phyloP scores from a whole-genome alignment of 1,140 invertebrate genomes.

The Megalonaias nervosa region DNA sequence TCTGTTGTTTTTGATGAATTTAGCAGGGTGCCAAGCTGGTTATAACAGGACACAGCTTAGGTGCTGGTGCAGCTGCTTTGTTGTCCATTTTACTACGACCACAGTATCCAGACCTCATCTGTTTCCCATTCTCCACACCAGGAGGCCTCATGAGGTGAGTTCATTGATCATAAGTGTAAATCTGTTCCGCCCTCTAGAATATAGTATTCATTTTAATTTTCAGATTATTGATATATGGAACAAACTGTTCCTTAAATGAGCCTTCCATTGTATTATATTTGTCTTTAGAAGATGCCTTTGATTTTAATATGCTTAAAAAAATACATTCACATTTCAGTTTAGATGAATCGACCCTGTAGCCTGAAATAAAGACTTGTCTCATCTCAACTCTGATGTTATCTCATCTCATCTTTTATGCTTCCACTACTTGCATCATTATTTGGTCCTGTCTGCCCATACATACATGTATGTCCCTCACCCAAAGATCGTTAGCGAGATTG shows the following conservation, averaged over 20 bases:
- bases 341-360: background rate
- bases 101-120: slow-evolving; percentile 83
- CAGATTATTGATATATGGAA: background rate
- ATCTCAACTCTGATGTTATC: no score
- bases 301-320: background rate
- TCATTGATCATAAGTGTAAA: background rate
- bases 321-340: background rate
- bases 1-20: background rate
- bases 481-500: no score
- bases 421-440: no score
- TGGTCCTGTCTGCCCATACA: no score
- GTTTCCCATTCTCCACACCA: slow-evolving; percentile 90
- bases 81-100: slow-evolving; percentile 86
- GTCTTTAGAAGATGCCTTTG: background rate
- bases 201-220: background rate
- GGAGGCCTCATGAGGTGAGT: slow-evolving; percentile 83
- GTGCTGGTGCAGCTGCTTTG: slow-evolving; percentile 91
- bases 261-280: background rate
- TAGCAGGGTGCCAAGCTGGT: slow-evolving; percentile 80
- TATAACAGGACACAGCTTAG: slow-evolving; percentile 92
- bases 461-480: no score
- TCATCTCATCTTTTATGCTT: no score
- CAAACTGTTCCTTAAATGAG: background rate
- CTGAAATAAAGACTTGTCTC: background rate
- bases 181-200: background rate